phyloP scores from a whole-genome alignment of 2,797 vertebrate species.

The Scyliorhinus canicula region DNA sequence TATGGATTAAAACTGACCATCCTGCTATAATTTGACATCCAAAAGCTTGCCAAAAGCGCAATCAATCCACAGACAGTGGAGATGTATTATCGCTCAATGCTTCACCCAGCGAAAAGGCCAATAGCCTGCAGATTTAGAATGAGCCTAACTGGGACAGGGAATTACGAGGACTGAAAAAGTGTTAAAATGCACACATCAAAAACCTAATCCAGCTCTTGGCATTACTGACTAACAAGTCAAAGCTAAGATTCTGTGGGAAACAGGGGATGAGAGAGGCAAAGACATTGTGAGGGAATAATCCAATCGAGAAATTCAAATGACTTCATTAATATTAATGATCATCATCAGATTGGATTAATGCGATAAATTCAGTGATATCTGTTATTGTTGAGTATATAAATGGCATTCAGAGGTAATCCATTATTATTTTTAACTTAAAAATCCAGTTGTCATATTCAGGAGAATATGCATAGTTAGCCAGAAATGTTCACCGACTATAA shows the following conservation, averaged over 20 bases:
- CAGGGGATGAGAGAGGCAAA: not conserved
- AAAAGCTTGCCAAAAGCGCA: not conserved
- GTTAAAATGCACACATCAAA: not conserved
- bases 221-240: not conserved
- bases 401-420: not conserved
- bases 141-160: not conserved
- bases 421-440: not conserved
- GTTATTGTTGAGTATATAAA: not conserved
- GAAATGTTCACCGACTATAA: not conserved
- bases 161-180: not conserved
- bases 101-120: not conserved
- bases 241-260: not conserved
- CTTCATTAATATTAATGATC: not conserved
- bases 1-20: not conserved
- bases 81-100: not conserved
- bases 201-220: not conserved
- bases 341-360: not conserved
- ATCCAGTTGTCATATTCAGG: not conserved
- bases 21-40: not conserved
- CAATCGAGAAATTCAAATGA: not conserved
- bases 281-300: not conserved
- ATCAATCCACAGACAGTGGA: not conserved
- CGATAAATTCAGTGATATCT: slow-evolving; percentile 3
- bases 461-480: not conserved
- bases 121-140: not conserved